Conservation (phyloP, 2,888 invertebrate species). For the Beris morrisii region DNA sequence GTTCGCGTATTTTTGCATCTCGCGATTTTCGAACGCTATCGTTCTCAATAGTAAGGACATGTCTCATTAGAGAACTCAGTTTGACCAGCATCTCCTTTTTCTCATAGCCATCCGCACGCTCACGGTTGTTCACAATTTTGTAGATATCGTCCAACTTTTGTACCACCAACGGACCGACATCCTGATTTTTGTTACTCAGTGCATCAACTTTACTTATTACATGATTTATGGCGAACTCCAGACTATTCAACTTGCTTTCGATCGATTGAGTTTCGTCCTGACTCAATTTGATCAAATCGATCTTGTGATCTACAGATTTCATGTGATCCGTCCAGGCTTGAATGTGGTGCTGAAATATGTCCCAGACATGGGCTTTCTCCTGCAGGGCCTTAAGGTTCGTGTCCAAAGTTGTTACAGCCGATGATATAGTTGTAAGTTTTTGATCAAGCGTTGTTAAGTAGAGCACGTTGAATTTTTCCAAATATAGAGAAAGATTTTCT, state of each 20-base stretch:
- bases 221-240: constrained; percentile 55
- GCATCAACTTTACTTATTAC: constrained; percentile 53
- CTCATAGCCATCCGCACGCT: constrained; percentile 36
- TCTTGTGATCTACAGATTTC: constrained; percentile 58
- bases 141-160: constrained; percentile 36
- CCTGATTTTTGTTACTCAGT: constrained; percentile 45
- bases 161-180: constrained; percentile 39
- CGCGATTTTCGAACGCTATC: constrained; percentile 34
- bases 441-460: constrained; percentile 56
- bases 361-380: constrained; percentile 60
- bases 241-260: constrained; percentile 48
- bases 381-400: constrained; percentile 57
- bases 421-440: constrained; percentile 53
- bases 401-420: constrained; percentile 55
- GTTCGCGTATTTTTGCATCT: background rate
- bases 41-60: constrained; percentile 44
- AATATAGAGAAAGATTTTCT: constrained; percentile 46
- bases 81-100: constrained; percentile 44
- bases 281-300: constrained; percentile 57
- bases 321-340: constrained; percentile 61
- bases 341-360: constrained; percentile 60
- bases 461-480: constrained; percentile 55
- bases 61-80: constrained; percentile 44
- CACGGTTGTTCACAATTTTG: constrained; percentile 22
- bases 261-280: constrained; percentile 45